These are phyloP conservation scores for Casuarius casuarius DNA, from an alignment of 2,113 vertebrate species.

Conservation along the genomic window DNA sequence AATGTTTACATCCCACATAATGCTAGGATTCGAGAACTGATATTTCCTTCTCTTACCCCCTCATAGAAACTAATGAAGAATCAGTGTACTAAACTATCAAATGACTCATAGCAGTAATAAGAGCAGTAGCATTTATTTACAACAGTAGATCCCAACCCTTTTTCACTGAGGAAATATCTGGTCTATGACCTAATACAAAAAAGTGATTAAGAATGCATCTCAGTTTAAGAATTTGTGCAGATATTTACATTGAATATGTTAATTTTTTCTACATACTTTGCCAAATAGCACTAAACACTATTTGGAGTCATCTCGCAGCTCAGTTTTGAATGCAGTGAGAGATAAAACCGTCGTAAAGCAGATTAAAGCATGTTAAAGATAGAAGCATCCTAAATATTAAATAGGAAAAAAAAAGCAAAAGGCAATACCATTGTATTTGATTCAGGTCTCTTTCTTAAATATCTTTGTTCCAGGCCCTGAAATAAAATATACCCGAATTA, in stretches of 20 bases:
- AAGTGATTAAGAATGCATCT: not conserved
- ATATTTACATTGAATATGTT: not conserved
- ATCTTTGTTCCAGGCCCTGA: slow-evolving; percentile 72
- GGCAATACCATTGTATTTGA: not conserved
- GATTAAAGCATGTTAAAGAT: not conserved
- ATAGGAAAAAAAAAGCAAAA: not conserved
- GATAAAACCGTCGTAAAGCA: not conserved
- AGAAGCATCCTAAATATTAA: not conserved
- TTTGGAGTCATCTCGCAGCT: not conserved
- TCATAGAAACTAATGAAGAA: not conserved
- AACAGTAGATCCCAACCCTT: not conserved
- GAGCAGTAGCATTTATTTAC: not conserved
- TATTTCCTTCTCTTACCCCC: not conserved
- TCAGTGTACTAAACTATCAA: not conserved
- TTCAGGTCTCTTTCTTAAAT: not conserved
- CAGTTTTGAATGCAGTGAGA: not conserved
- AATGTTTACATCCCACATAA: not conserved
- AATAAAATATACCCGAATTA: slow-evolving; percentile 81
- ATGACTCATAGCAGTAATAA: not conserved
- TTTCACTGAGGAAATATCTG: not conserved
- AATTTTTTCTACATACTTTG: not conserved
- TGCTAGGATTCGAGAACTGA: not conserved
- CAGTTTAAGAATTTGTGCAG: not conserved
- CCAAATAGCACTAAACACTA: not conserved
- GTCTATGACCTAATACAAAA: not conserved